These are phyloP conservation scores for Siniperca undulata DNA, from an alignment of 2,797 vertebrate species.

Conservation along the genomic window DNA sequence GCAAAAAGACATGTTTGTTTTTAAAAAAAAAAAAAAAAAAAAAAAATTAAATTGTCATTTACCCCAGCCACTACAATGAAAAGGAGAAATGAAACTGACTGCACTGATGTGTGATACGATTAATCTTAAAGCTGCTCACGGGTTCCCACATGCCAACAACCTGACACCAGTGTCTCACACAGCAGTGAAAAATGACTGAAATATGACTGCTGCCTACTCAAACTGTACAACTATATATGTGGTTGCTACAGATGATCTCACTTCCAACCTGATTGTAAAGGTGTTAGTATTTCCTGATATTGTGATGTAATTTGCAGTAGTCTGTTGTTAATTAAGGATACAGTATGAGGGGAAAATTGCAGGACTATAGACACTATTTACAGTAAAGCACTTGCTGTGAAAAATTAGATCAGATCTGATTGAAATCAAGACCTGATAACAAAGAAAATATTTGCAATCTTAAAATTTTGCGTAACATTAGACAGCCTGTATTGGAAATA, in stretches of 20 bases:
- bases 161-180: neutral
- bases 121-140: neutral
- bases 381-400: neutral
- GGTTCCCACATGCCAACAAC: neutral
- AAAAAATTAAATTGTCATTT: no score
- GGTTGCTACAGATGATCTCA: conserved; percentile 2
- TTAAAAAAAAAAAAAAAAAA: no score
- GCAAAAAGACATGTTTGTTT: no score
- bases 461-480: neutral
- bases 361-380: neutral
- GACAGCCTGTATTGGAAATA: neutral
- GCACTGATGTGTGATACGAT: neutral
- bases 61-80: neutral
- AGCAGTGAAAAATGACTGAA: neutral
- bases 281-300: neutral
- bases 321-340: neutral
- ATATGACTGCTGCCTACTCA: conserved; percentile 32
- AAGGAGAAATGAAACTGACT: neutral
- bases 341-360: neutral
- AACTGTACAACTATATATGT: neutral
- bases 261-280: conserved; percentile 19
- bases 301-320: neutral
- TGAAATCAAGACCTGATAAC: neutral
- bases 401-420: neutral
- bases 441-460: neutral